Percentiles rank a stretch among this genome's conserved stretches.
These are phyloP conservation scores for Hippocampus guttulatus DNA, from an alignment of 2,113 vertebrate genomes.

Conservation along the genomic window DNA sequence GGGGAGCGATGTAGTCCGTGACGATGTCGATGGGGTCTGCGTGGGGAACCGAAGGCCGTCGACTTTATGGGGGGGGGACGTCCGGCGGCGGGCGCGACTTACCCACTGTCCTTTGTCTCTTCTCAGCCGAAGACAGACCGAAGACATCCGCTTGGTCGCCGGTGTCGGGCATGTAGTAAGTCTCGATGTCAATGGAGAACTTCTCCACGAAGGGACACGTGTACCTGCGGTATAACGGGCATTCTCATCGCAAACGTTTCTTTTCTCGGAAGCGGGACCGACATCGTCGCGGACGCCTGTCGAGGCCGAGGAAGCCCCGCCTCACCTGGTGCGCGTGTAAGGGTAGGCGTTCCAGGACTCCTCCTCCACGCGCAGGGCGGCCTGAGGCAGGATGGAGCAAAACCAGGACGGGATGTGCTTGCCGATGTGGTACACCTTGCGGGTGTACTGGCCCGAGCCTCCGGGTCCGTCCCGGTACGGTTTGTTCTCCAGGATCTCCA, in stretches of 20 bases:
- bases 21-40: constrained; percentile 95
- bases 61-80: background rate
- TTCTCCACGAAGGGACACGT: constrained; percentile 98
- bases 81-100: constrained; percentile 26
- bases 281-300: too few relatives aligned
- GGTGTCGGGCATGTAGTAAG: constrained; percentile 90
- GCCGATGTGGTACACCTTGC: constrained; percentile 95
- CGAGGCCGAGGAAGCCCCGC: too few relatives aligned
- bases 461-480: constrained; percentile 89
- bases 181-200: constrained; percentile 99
- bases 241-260: too few relatives aligned
- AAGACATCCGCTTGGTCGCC: constrained; percentile 88
- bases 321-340: constrained; percentile 88
- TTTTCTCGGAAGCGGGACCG: too few relatives aligned
- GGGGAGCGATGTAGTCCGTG: constrained; percentile 87
- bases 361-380: constrained; percentile 90
- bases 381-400: constrained; percentile 91
- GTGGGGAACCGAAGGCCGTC: background rate
- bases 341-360: constrained; percentile 97
- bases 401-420: constrained; percentile 98
- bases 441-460: constrained; percentile 89
- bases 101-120: constrained; percentile 87
- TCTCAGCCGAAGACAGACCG: constrained; percentile 86
- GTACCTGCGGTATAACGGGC: constrained; percentile 74
- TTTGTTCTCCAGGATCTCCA: constrained; percentile 95